phyloP scores from a whole-genome alignment of 2,888 invertebrate species.

The Xestia ashworthii region DNA sequence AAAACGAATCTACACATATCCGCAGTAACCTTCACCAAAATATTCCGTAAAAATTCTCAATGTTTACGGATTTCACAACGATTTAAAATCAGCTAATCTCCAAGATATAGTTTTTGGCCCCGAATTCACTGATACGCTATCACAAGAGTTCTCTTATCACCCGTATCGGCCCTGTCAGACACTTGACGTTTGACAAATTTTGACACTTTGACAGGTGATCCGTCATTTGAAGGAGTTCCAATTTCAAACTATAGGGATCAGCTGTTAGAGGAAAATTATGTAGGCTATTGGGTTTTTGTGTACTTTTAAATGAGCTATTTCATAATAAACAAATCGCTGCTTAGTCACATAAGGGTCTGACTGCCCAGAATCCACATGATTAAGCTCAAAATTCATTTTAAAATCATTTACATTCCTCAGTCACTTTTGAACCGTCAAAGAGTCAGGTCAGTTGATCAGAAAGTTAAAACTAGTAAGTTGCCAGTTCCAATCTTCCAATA shows the following conservation, averaged over 20 bases:
- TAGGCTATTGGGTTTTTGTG: neutral
- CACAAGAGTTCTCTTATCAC: constrained; percentile 58
- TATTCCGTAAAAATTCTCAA: constrained; percentile 21
- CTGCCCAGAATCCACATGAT: neutral
- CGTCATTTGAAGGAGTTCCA: constrained; percentile 63
- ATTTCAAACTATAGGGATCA: constrained; percentile 38
- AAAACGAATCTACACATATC: constrained; percentile 3
- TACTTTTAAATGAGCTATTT: neutral
- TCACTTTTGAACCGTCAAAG: too few species aligned
- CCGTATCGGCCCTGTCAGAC: constrained; percentile 81
- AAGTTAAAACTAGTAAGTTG: too few species aligned
- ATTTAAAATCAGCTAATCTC: constrained; percentile 53
- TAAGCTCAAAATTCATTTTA: too few species aligned
- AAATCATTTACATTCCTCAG: too few species aligned
- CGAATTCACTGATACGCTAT: constrained; percentile 68
- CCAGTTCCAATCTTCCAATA: too few species aligned
- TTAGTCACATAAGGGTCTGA: neutral
- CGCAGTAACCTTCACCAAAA: constrained; percentile 35
- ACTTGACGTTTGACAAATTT: constrained; percentile 78
- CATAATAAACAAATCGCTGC: neutral
- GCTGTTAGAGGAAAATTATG: constrained; percentile 25
- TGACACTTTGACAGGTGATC: constrained; percentile 80
- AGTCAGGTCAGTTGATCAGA: too few species aligned
- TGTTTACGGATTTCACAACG: constrained; percentile 60
- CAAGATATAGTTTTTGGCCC: constrained; percentile 57